Evolutionary conservation across 2,888 invertebrate genomes (phyloP).

Genomic region (Congeria kusceri): DNA sequence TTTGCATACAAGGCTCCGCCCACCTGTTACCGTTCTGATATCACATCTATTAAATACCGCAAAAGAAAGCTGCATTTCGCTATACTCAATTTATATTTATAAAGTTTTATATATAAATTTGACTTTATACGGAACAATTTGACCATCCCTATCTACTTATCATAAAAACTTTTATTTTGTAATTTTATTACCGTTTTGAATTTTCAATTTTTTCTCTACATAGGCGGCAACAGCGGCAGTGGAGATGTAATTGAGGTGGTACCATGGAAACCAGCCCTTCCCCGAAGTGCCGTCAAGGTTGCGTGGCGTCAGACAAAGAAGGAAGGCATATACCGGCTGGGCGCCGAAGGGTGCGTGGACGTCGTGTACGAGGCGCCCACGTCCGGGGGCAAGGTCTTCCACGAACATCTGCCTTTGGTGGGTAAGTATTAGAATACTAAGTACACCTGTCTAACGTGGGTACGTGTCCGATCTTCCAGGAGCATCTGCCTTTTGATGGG

Average conservation of each 20-base stretch:
- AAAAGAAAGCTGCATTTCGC: too few species aligned
- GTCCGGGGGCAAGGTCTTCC: slow-evolving; percentile 59
- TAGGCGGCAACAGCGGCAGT: slow-evolving; percentile 63
- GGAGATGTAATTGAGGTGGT: slow-evolving; percentile 50
- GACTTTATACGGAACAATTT: too few species aligned
- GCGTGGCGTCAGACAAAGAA: slow-evolving; percentile 65
- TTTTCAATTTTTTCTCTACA: background rate
- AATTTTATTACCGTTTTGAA: too few species aligned
- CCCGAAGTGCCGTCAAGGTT: slow-evolving; percentile 69
- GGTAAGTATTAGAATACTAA: slow-evolving; percentile 57
- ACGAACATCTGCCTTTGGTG: slow-evolving; percentile 69
- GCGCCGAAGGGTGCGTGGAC: slow-evolving; percentile 73
- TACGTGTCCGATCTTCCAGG: slow-evolving; percentile 60
- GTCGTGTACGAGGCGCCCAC: slow-evolving; percentile 61
- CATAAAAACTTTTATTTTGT: too few species aligned
- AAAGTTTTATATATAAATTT: too few species aligned
- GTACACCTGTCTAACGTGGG: slow-evolving; percentile 71
- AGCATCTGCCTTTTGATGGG: slow-evolving; percentile 65
- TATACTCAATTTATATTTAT: too few species aligned
- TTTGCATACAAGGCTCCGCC: too few species aligned
- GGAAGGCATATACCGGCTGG: slow-evolving; percentile 60
- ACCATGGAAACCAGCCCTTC: slow-evolving; percentile 51
- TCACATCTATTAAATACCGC: too few species aligned
- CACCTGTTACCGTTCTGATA: too few species aligned
- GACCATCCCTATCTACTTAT: too few species aligned